Percentiles rank a stretch among this genome's conserved stretches.
These are phyloP conservation scores for Mola mola DNA, from an alignment of 2,113 vertebrate genomes.

Conservation along the genomic window DNA sequence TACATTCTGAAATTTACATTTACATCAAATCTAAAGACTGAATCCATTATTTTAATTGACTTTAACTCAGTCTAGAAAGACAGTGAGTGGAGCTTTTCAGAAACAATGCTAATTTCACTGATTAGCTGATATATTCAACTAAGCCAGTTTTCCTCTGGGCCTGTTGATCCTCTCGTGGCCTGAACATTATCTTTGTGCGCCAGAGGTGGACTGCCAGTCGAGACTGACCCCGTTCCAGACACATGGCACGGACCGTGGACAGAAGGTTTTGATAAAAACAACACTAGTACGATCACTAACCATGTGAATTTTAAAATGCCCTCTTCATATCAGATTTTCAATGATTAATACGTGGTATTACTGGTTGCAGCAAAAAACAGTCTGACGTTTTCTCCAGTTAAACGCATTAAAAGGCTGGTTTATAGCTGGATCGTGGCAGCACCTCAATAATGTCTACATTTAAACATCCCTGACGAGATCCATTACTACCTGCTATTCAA, in stretches of 20 bases:
- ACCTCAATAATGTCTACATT: conserved; percentile 46
- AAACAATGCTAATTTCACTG: conserved; percentile 9
- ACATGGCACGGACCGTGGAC: too few species aligned
- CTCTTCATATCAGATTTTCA: conserved; percentile 9
- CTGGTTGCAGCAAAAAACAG: not conserved
- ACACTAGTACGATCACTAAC: too few species aligned
- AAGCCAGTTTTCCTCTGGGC: conserved; percentile 6
- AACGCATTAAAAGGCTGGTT: not conserved
- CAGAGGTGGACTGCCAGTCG: conserved; percentile 1
- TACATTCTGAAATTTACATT: too few species aligned
- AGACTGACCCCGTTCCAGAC: not conserved
- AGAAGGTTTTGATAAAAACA: too few species aligned
- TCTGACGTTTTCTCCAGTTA: not conserved
- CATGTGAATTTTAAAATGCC: conserved; percentile 16
- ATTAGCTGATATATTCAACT: conserved; percentile 30
- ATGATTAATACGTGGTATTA: conserved; percentile 9
- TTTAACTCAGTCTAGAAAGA: not conserved
- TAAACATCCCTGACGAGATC: conserved; percentile 38
- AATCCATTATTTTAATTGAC: not conserved
- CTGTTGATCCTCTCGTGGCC: conserved; percentile 15
- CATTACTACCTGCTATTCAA: conserved; percentile 36
- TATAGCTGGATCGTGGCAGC: not conserved
- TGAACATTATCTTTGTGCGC: conserved; percentile 20
- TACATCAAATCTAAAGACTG: too few species aligned
- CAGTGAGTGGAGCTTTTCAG: not conserved